Percentiles rank a stretch among this genome's conserved stretches.
Evolutionary conservation across 2,113 vertebrate species (phyloP).

Genomic region (Daboia siamensis): DNA sequence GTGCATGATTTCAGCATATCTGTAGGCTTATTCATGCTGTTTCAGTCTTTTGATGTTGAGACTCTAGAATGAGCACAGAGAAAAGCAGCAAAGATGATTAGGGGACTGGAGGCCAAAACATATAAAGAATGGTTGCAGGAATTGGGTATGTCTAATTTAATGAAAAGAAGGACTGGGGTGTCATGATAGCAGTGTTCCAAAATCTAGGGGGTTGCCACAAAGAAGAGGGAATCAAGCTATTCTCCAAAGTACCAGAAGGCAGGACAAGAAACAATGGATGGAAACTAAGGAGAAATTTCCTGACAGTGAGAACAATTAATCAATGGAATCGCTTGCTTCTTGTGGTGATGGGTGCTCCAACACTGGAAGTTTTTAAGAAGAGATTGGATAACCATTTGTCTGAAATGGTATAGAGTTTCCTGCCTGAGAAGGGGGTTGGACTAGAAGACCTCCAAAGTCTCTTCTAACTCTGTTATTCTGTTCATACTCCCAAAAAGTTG

Average conservation of each 20-base stretch:
- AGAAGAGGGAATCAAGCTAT: background rate
- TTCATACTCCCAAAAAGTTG: background rate
- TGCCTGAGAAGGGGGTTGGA: background rate
- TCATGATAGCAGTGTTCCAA: too few relatives aligned
- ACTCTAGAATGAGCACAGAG: too few relatives aligned
- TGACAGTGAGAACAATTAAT: background rate
- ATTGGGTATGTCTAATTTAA: too few relatives aligned
- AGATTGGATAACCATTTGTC: background rate
- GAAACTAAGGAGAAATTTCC: background rate
- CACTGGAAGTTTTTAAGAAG: background rate
- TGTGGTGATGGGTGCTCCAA: background rate
- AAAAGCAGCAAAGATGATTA: too few relatives aligned
- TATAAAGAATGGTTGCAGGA: too few relatives aligned
- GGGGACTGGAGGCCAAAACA: too few relatives aligned
- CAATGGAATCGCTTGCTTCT: background rate
- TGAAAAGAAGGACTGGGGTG: too few relatives aligned
- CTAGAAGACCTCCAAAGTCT: background rate
- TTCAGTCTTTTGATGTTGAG: too few relatives aligned
- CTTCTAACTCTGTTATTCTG: background rate
- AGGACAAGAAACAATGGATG: too few relatives aligned
- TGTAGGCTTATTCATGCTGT: too few relatives aligned
- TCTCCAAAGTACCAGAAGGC: background rate
- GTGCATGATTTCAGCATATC: too few relatives aligned
- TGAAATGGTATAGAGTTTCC: background rate
- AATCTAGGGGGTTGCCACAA: background rate